Evolutionary conservation across 2,888 invertebrate genomes (phyloP).

Genomic region (Lymantria monacha): DNA sequence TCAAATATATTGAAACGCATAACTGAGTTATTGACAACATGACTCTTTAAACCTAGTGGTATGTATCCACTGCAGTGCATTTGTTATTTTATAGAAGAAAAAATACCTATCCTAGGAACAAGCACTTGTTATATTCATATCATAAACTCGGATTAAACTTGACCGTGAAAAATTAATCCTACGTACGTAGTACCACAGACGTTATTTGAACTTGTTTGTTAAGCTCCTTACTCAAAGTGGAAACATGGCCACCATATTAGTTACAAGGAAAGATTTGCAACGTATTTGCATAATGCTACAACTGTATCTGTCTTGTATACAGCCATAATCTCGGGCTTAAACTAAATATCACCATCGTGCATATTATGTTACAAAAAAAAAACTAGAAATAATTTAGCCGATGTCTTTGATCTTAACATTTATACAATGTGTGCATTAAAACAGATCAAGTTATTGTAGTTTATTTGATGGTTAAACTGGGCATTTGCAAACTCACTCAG

Average conservation of each 20-base stretch:
- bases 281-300: slow-evolving; percentile 61
- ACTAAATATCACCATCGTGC: not conserved
- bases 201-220: slow-evolving; percentile 10
- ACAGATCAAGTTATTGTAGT: no score
- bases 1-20: no score
- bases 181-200: slow-evolving; percentile 5
- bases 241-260: slow-evolving; percentile 36
- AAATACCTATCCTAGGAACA: not conserved
- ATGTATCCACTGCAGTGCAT: not conserved
- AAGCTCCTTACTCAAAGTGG: slow-evolving; percentile 35
- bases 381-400: no score
- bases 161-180: slow-evolving; percentile 32
- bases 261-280: slow-evolving; percentile 43
- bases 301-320: slow-evolving; percentile 35
- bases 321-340: slow-evolving; percentile 6
- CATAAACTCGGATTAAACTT: slow-evolving; percentile 25
- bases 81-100: not conserved
- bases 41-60: not conserved
- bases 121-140: not conserved
- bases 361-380: no score
- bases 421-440: no score
- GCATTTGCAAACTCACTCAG: no score
- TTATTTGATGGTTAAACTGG: no score
- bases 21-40: no score
- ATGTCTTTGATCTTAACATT: no score